Conservation (phyloP, 2,888 invertebrate genomes). For the Brachylomia viminalis region DNA sequence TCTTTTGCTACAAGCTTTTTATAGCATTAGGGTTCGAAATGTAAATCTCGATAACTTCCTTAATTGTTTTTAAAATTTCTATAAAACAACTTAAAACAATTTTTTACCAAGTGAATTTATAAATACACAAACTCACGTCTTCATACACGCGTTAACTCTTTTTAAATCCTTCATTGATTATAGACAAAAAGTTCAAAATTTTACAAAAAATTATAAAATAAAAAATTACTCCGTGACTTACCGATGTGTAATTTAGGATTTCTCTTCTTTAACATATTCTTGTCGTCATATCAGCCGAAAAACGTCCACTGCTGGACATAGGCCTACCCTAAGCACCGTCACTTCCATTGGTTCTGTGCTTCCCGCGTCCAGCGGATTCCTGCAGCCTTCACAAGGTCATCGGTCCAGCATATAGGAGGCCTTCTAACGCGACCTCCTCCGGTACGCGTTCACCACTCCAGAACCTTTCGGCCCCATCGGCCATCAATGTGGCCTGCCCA, state of each 20-base stretch:
- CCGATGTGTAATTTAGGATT: background rate
- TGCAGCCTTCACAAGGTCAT: no score
- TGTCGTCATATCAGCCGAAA: no score
- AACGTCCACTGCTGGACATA: no score
- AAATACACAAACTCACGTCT: background rate
- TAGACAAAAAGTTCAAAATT: background rate
- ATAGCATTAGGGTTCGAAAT: background rate
- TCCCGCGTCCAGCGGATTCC: no score
- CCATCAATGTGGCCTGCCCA: no score
- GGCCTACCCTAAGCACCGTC: no score
- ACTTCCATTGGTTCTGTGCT: no score
- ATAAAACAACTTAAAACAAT: background rate
- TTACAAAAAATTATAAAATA: background rate
- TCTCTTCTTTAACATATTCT: background rate
- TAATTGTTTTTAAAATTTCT: background rate
- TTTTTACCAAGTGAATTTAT: background rate
- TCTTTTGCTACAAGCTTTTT: conserved; percentile 5
- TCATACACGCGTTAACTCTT: background rate
- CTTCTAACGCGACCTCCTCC: no score
- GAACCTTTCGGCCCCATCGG: no score
- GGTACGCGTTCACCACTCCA: no score
- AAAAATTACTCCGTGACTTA: background rate
- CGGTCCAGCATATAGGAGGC: no score
- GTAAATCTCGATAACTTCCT: background rate
- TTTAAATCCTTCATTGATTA: background rate